Base-by-base conservation (phyloP, 2,888 invertebrate species). In the Homarus gammarus region DNA sequence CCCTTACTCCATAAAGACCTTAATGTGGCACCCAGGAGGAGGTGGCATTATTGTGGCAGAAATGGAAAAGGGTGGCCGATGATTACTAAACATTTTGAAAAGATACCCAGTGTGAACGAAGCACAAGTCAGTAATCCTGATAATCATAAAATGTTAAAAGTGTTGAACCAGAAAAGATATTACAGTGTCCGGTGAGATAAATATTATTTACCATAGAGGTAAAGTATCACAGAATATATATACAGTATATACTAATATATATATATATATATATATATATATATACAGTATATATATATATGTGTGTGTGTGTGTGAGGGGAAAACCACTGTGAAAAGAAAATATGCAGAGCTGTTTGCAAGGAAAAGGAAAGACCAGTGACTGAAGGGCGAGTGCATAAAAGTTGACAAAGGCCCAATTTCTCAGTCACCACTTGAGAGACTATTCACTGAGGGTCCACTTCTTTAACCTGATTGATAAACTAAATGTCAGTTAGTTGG, bases 381-480 rank as follows among this genome's bases (percentile, higher is more conserved):
- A 88, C 36, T 49, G 68, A 75, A 87, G 88, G 87, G 88, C 88
- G 88, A 88, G 88, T 88, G 88, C 88, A 88, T 83, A 83, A 75
- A 64, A 64, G 36, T 75, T 88, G 82, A 83, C 82, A 82, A 88
- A 83, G 83, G 88, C 83, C 70, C n/a, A n/a, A 64, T 75, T 82
- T 88, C 77, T 88, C 61, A 88, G 88, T 82, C 88, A 83, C 88
- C 64, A 64, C 77, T 77, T 83, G 75, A 68, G 85, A 68, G 78
- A 85, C 78, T 73, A 73, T 78, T 78, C 1, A 18, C 15, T 38
- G 61, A 31, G 61, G 84, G 75, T 75, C 56, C 51, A 31, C 18
- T 72, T 75, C 84, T 75, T 38, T 51, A 84, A 51, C 31, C 33
- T 75, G 51, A 84, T 79, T 87, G 40, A 38, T 38, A 77, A 51